Conservation (phyloP, 2,888 invertebrate species). For the Drosophila differens region DNA sequence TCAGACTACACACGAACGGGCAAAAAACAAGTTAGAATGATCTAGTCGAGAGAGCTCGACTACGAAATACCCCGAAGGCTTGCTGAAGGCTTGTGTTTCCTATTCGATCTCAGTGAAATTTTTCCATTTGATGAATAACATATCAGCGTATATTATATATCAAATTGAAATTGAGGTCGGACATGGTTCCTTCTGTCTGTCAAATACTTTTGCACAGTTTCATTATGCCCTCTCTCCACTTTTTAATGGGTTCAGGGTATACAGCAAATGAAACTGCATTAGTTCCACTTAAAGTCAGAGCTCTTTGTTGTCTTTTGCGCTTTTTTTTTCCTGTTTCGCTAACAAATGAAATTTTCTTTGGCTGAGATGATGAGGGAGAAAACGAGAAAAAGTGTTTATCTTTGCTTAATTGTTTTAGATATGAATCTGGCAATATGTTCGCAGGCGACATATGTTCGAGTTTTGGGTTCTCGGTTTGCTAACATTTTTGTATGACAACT, state of each 20-base stretch:
- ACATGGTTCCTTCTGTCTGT: not conserved
- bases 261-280: constrained; percentile 15
- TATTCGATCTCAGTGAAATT: not conserved
- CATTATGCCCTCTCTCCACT: not conserved
- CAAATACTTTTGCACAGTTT: not conserved
- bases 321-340: constrained; percentile 20
- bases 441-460: constrained; percentile 66
- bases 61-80: not conserved
- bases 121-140: not conserved
- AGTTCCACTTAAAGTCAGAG: constrained; percentile 16
- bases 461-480: constrained; percentile 23
- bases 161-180: not conserved
- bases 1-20: constrained; percentile 15
- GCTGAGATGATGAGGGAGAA: constrained; percentile 13
- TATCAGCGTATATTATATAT: not conserved
- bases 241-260: not conserved
- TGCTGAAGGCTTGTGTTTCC: not conserved
- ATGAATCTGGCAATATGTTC: constrained; percentile 71
- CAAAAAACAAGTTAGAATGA: not conserved
- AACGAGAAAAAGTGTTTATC: constrained; percentile 58
- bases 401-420: constrained; percentile 79
- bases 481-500: constrained; percentile 73
- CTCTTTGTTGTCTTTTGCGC: constrained; percentile 19
- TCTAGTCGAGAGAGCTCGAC: not conserved
- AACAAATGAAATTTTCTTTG: constrained; percentile 24